Conservation (phyloP, 2,113 vertebrate species). For the Ia io region DNA sequence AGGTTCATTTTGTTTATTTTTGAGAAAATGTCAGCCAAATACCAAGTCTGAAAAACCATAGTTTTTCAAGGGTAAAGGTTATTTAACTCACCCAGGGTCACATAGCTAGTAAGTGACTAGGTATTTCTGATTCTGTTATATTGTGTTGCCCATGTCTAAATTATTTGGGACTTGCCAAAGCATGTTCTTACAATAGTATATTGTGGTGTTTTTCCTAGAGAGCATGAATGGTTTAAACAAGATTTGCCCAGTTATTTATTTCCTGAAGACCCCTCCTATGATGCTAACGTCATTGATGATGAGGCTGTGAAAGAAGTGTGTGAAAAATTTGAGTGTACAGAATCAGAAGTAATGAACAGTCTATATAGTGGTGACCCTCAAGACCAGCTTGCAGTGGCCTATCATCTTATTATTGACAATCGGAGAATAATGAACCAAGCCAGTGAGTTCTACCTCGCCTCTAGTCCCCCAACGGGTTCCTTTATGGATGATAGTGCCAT, state of each 20-base stretch:
- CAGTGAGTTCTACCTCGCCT: constrained; percentile 98
- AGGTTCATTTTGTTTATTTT: constrained; percentile 5
- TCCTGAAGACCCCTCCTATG: constrained; percentile 96
- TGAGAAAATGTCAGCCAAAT: background rate
- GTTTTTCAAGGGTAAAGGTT: background rate
- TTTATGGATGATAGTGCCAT: constrained; percentile 95
- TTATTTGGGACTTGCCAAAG: constrained; percentile 26
- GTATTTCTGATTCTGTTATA: background rate
- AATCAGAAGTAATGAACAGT: constrained; percentile 94
- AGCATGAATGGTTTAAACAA: constrained; percentile 98
- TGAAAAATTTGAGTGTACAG: constrained; percentile 96
- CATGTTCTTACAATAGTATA: constrained; percentile 47
- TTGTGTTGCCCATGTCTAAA: constrained; percentile 2
- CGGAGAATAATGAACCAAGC: constrained; percentile 99
- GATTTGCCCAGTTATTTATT: constrained; percentile 97
- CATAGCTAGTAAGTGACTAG: background rate
- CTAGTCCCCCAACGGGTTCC: constrained; percentile 94
- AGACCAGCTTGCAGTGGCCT: constrained; percentile 97
- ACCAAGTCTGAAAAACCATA: background rate
- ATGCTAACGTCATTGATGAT: constrained; percentile 93
- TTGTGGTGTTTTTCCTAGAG: constrained; percentile 83
- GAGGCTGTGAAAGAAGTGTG: constrained; percentile 97
- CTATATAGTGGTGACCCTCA: constrained; percentile 97
- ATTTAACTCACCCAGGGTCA: background rate
- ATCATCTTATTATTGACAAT: constrained; percentile 98